These are phyloP conservation scores for Pygoscelis adeliae DNA, from an alignment of 2,113 vertebrate species.

Conservation along the genomic window DNA sequence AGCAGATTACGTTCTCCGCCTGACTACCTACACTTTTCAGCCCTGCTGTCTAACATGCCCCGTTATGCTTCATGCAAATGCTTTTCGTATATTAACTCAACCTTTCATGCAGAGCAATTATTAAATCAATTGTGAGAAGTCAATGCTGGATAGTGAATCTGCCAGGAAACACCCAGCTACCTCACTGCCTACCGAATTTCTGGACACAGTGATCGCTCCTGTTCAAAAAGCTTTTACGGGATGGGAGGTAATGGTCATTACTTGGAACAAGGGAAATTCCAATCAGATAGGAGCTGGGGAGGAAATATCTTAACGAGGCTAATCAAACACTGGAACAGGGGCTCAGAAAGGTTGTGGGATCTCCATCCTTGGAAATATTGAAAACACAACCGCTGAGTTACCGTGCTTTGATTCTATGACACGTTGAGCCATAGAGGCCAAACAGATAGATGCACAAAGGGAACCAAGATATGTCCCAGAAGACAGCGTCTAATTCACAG, in stretches of 20 bases:
- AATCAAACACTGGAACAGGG: not conserved
- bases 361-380: not conserved
- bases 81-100: not conserved
- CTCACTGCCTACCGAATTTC: not conserved
- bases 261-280: not conserved
- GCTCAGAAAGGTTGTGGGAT: not conserved
- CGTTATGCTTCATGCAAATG: not conserved
- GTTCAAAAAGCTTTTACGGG: not conserved
- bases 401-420: not conserved
- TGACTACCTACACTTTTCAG: not conserved
- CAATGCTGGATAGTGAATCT: not conserved
- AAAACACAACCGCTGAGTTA: not conserved
- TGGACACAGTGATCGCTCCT: not conserved
- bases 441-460: not conserved
- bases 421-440: not conserved
- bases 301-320: rapidly evolving
- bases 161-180: not conserved
- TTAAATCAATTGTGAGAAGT: not conserved
- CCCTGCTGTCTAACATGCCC: not conserved
- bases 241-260: not conserved
- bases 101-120: not conserved
- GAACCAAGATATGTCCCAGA: not conserved
- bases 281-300: not conserved
- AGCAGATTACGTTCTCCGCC: not conserved
- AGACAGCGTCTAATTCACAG: not conserved